Base-by-base conservation (phyloP, 1,140 invertebrate genomes). In the Pectinophora gossypiella region DNA sequence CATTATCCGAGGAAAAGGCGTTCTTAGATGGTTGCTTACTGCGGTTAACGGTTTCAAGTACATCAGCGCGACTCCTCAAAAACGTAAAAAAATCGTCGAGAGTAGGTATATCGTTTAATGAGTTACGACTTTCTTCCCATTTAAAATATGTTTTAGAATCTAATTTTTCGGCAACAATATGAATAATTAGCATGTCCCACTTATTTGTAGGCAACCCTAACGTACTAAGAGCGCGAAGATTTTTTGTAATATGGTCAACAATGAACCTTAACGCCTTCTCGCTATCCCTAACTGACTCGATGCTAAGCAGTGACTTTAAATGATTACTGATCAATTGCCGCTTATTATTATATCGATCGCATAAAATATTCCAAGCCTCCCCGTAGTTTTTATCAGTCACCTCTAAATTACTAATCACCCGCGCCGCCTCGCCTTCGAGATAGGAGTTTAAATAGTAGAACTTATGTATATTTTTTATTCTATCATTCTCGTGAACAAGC, bases 301-400 rank as follows among this genome's bases (percentile, higher is more conserved):
- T 19, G 9, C 59, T 58, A 49, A 60, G 60, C 18, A 68, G 38
- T 19, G 53, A 54, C 21, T 49, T 40, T 1, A 70, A 32, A 19
- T 66, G n/a, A n/a, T n/a, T n/a, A n/a, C n/a, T n/a, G n/a, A n/a
- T n/a, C n/a, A n/a, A n/a, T n/a, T n/a, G n/a, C n/a, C n/a, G n/a
- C n/a, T n/a, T n/a, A n/a, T n/a, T n/a, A n/a, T n/a, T n/a, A n/a
- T n/a, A n/a, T n/a, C n/a, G n/a, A n/a, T n/a, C n/a, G n/a, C n/a
- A n/a, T n/a, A n/a, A n/a, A n/a, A n/a, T n/a, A n/a, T n/a, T 38
- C 67, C 63, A 70, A 9, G 64, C 63, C 15, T 35, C 9, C 1
- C 47, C 12, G 50, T 66, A 69, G 45, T 69, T 66, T 18, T 63
- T 51, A 2, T 21, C 0, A 0, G 9, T 48, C 48, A 67, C 63